Evolutionary conservation across 2,797 vertebrate species (phyloP).

Genomic region (Pangasius djambal): DNA sequence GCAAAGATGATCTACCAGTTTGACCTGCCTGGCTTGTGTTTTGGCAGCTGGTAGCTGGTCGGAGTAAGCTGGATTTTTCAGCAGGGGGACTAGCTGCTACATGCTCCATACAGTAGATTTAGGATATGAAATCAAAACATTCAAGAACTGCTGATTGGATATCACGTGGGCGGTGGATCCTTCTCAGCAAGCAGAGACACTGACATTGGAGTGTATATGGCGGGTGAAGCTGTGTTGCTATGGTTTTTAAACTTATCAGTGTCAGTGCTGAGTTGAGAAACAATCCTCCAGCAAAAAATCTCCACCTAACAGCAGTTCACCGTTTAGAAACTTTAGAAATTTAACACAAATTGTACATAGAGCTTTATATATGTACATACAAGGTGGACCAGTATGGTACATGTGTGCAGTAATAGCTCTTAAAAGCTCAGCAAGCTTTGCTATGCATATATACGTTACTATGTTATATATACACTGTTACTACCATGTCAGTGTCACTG

Average conservation of each 20-base stretch:
- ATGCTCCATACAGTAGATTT: background rate
- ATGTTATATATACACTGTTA: too few species aligned
- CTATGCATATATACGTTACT: too few species aligned
- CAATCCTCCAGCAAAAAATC: too few species aligned
- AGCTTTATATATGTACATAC: background rate
- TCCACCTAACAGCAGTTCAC: background rate
- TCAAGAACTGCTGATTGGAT: background rate
- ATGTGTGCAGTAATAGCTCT: background rate
- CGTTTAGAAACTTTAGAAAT: too few species aligned
- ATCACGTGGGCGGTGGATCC: background rate
- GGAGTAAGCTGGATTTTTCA: background rate
- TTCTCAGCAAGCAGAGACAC: background rate
- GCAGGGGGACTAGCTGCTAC: background rate
- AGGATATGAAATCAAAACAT: background rate
- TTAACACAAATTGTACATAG: background rate
- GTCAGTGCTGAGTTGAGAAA: background rate
- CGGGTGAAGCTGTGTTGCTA: background rate
- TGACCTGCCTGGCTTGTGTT: background rate
- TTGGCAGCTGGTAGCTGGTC: background rate
- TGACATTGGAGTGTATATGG: background rate
- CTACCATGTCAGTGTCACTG: background rate
- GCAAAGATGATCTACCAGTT: constrained; percentile 1
- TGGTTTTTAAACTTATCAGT: background rate
- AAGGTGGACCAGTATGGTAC: background rate
- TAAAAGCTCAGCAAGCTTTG: background rate